Conservation (phyloP, 2,888 invertebrate genomes). For the Phasia obesa region DNA sequence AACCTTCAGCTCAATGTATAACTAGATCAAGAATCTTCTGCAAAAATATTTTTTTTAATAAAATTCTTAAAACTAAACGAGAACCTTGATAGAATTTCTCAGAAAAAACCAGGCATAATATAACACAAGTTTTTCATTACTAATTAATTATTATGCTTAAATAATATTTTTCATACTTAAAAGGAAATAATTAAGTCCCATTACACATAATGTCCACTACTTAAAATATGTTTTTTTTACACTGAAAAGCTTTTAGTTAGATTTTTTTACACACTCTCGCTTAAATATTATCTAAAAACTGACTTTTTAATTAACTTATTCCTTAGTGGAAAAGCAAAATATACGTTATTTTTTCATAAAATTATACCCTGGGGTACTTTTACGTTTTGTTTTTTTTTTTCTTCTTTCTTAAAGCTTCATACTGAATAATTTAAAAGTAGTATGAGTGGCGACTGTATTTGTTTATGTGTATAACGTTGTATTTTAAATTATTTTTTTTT, state of each 20-base stretch:
- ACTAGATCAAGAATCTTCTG: no score
- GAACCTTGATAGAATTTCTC: no score
- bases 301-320: conserved; percentile 45
- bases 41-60: no score
- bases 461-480: conserved; percentile 38
- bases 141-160: conserved; percentile 9
- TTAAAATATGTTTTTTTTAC: conserved; percentile 17
- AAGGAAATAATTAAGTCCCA: conserved; percentile 2
- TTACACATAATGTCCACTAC: background rate
- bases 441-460: conserved; percentile 27
- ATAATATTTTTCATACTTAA: conserved; percentile 15
- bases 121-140: background rate
- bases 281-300: conserved; percentile 30
- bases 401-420: background rate
- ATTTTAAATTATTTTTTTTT: conserved; percentile 67
- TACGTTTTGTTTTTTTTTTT: conserved; percentile 35
- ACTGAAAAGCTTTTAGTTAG: conserved; percentile 51
- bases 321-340: conserved; percentile 24
- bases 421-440: conserved; percentile 23
- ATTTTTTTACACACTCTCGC: conserved; percentile 40
- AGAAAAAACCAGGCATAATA: background rate
- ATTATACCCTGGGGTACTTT: conserved; percentile 67
- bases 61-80: no score
- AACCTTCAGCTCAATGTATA: no score
- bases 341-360: conserved; percentile 57